Base-by-base conservation (phyloP, 2,888 invertebrate species). In the Amblyteles armatorius region DNA sequence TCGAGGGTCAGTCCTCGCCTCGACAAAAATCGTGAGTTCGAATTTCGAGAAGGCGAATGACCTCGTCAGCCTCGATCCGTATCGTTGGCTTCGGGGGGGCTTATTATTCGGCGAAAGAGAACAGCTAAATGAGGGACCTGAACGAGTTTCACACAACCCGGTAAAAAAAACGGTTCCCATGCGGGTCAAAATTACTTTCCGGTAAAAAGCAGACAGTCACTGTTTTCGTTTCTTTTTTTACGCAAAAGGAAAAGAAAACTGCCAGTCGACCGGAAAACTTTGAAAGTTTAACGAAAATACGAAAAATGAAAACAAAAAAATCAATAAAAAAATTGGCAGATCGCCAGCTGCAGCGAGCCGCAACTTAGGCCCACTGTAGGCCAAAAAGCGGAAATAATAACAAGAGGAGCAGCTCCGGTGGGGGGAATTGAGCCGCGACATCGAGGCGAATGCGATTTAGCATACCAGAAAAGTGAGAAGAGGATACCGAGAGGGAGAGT, bases 361-460 rank as follows among this genome's bases (percentile, higher is more conserved):
- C 16, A 44, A 13, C 4, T 13, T 44, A 44, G 44, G 44, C 44
- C 16, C 16, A 44, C 3, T 16, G 16, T 44, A 44, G 44, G 16
- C 44, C 44, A 5, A n/a, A 44, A 44, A 6, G 29, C 19, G 33
- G 16, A 13, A 48, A 26, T 44, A 65, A 29, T 55, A 29, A 19
- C 9, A 33, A 29, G 57, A 78, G 26, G 48, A 44, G 7, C 11
- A 4, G 13, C n/a, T 9, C 48, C 44, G 33, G 33, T 29, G 13
- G 19, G 29, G 52, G 33, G 29, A 84, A 78, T 77, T 9, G 55
- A 81, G 52, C 48, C 16, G 52, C 89, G 86, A 88, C 67, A 76
- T 72, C 77, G 85, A 65, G 80, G 77, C 79, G 86, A 90, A 88
- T 88, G 87, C 82, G 88, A 91, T 90, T 91, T 90, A 87, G 87